These are phyloP conservation scores for Scatophagus argus DNA, from an alignment of 2,113 vertebrate genomes.

Conservation along the genomic window DNA sequence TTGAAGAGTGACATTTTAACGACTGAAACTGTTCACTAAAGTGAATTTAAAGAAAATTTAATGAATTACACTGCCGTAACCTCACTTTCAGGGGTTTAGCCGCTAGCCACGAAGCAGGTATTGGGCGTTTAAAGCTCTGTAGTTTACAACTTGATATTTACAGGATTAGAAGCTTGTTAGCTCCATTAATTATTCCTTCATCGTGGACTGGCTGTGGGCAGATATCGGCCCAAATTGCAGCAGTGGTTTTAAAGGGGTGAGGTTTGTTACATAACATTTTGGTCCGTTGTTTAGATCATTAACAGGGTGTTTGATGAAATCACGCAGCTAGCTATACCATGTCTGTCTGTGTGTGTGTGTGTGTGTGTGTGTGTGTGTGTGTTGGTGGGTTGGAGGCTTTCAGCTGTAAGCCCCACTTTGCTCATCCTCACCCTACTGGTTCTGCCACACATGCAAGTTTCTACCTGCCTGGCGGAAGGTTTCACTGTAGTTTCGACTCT, in stretches of 20 bases:
- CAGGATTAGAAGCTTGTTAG: neutral
- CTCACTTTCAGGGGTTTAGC: too few relatives aligned
- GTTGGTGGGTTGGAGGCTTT: conserved; percentile 10
- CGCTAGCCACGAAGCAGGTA: neutral
- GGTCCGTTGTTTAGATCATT: neutral
- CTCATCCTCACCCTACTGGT: conserved; percentile 77
- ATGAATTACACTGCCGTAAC: neutral
- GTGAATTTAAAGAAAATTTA: neutral
- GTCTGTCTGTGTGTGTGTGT: neutral
- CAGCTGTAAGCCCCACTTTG: conserved; percentile 40
- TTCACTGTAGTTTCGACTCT: conserved; percentile 80
- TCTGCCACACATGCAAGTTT: conserved; percentile 80
- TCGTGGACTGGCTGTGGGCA: neutral
- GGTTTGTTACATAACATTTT: neutral
- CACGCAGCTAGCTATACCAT: neutral
- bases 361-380: conserved; percentile 1
- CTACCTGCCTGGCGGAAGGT: conserved; percentile 71
- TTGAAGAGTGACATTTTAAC: neutral
- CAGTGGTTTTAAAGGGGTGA: neutral
- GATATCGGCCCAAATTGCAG: neutral
- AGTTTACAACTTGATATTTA: too few relatives aligned
- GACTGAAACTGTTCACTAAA: neutral
- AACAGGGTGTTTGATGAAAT: neutral
- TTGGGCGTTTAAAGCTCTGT: too few relatives aligned
- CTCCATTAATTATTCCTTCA: neutral